Evolutionary conservation across 2,113 vertebrate species (phyloP), one percentile per base, ranked within the genome.

Genomic region (Calcarius ornatus): DNA sequence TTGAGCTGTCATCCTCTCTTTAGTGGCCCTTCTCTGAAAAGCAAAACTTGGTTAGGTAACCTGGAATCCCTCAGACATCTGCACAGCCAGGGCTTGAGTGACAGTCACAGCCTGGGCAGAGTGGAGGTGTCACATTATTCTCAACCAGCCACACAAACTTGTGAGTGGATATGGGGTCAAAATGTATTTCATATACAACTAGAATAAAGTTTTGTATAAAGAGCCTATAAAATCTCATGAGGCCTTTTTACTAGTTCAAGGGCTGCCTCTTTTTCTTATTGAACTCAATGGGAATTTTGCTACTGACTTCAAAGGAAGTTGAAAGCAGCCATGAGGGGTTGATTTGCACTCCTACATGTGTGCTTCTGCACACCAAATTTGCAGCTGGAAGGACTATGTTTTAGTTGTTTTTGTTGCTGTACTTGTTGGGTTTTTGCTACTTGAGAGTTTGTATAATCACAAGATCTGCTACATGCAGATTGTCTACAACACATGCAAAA

Each of bases 281-380:
- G 92, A 97, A 95, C 60, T 93, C 86, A 79, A 96, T 90, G 93
- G 77, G 90, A 95, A 92, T 96, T 96, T 90, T 86, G 90, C 94
- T 96, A 68, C 86, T 86, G 69, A 97, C 93, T 96, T 97, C 96
- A 97, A 97, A 97, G 86, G 37, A 86, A 96, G 86, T 92, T 94
- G 76, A 97, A 96, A 95, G 43, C 72, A 94, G 45, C 77, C 85
- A 84, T 64, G 82, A 97, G 82, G 95, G 86, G 69, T 59, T 96
- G 85, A 92, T 96, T 96, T 97, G 65, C 69, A 84, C 69, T 78
- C 59, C 35, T 94, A 79, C 91, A 79, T 75, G 64, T 96, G 93
- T 75, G 88, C 79, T 94, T 64, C 82, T 94, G 79, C 88, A 61
- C 90, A 96, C 75, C 76, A 93, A 96, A 88, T 92, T 93, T 96